Percentiles rank a stretch among this genome's conserved stretches.
phyloP scores from a whole-genome alignment of 2,888 invertebrate species.

The Xylocampa areola region DNA sequence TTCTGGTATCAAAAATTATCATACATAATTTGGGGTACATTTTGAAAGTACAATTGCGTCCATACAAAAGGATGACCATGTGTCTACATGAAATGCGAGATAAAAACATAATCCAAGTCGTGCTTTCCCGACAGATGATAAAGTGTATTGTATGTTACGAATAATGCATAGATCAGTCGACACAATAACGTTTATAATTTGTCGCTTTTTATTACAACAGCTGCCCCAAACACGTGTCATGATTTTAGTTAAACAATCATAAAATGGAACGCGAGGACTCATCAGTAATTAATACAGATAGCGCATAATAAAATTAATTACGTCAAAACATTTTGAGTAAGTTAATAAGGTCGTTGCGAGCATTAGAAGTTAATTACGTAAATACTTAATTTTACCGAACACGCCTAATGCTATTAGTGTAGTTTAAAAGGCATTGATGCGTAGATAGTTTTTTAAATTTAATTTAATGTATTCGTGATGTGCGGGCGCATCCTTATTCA shows the following conservation, averaged over 20 bases:
- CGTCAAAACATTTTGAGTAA: conserved; percentile 66
- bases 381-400: conserved; percentile 70
- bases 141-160: conserved; percentile 70
- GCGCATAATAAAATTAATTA: conserved; percentile 68
- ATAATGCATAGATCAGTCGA: conserved; percentile 69
- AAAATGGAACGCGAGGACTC: conserved; percentile 55
- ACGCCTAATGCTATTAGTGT: conserved; percentile 69
- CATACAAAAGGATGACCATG: conserved; percentile 43
- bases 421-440: conserved; percentile 68
- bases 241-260: conserved; percentile 50
- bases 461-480: conserved; percentile 73
- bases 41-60: conserved; percentile 15
- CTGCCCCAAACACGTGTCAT: conserved; percentile 73
- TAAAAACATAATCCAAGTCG: conserved; percentile 40
- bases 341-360: conserved; percentile 68
- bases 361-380: conserved; percentile 79
- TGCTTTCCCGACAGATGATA: conserved; percentile 69
- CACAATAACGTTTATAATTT: conserved; percentile 70
- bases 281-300: conserved; percentile 60
- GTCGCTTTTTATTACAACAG: conserved; percentile 76
- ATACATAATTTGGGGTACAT: conserved; percentile 7
- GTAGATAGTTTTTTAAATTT: conserved; percentile 66
- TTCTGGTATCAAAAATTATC: neutral
- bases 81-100: conserved; percentile 43
- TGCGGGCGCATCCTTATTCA: conserved; percentile 67